These are phyloP conservation scores for Saguinus imperator DNA, from an alignment of 2,113 vertebrate genomes.

Conservation along the genomic window DNA sequence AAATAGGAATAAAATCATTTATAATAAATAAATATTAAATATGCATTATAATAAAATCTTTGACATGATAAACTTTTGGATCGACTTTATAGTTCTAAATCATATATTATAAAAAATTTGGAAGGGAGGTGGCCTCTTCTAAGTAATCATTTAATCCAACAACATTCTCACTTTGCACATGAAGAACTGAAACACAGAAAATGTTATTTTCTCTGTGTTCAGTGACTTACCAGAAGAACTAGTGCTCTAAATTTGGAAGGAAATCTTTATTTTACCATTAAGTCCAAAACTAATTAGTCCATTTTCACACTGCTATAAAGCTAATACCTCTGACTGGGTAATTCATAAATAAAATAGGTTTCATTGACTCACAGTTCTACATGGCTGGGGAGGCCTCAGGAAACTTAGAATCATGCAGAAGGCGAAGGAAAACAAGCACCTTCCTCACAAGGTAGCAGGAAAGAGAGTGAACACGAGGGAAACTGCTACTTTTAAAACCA, in stretches of 20 bases:
- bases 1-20: conserved; percentile 45
- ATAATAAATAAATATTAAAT: conserved; percentile 31
- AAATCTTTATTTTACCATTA: too few relatives aligned
- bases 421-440: too few relatives aligned
- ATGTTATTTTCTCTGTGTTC: background rate
- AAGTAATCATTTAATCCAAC: background rate
- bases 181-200: background rate
- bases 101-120: background rate
- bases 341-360: too few relatives aligned
- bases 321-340: too few relatives aligned
- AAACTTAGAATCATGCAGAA: too few relatives aligned
- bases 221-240: background rate
- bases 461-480: too few relatives aligned
- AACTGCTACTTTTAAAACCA: too few relatives aligned
- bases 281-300: too few relatives aligned
- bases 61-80: background rate
- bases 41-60: conserved; percentile 6
- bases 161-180: background rate
- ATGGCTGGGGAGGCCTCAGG: too few relatives aligned
- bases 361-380: too few relatives aligned
- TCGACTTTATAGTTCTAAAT: background rate
- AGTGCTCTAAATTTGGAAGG: background rate
- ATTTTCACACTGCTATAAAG: too few relatives aligned
- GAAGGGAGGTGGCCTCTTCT: background rate
- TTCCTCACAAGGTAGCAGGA: too few relatives aligned